Percentiles rank a stretch among this genome's conserved stretches.
Conservation (phyloP, 2,888 invertebrate genomes). For the Rugalucina vietnamica region DNA sequence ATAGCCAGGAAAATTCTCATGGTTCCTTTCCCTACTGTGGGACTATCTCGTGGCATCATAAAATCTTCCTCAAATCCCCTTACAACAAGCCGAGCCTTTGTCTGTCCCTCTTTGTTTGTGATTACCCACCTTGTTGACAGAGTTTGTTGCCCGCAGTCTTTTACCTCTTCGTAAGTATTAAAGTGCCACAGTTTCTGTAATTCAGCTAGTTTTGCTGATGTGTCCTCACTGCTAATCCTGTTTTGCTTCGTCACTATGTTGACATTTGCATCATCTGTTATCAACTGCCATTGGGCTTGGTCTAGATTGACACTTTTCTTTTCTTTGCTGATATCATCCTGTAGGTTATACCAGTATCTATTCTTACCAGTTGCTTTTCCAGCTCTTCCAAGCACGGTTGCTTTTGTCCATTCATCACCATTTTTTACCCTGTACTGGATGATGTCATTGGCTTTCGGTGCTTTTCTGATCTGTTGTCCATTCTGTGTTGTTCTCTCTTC, state of each 20-base stretch:
- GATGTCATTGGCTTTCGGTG: slow-evolving; percentile 27
- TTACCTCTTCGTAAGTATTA: slow-evolving; percentile 15
- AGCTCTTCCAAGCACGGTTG: slow-evolving; percentile 37
- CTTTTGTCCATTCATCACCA: slow-evolving; percentile 33
- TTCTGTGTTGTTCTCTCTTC: no score
- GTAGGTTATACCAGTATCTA: slow-evolving; percentile 46
- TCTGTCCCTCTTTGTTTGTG: slow-evolving; percentile 37
- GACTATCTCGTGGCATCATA: slow-evolving; percentile 22
- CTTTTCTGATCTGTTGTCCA: neutral
- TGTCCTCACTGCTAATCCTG: neutral
- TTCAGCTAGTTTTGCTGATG: slow-evolving; percentile 29
- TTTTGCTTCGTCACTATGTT: neutral
- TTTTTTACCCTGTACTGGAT: slow-evolving; percentile 34
- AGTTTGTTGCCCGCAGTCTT: slow-evolving; percentile 22
- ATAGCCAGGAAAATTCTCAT: slow-evolving; percentile 52
- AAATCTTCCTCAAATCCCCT: slow-evolving; percentile 54
- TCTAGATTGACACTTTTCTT: slow-evolving; percentile 37
- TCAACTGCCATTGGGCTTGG: slow-evolving; percentile 16
- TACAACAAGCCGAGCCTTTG: slow-evolving; percentile 53
- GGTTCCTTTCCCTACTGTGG: slow-evolving; percentile 48
- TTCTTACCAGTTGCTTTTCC: slow-evolving; percentile 48
- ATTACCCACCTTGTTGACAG: slow-evolving; percentile 43
- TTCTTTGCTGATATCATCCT: slow-evolving; percentile 25
- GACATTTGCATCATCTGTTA: neutral
- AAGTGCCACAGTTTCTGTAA: slow-evolving; percentile 28